Conservation (phyloP, 2,113 vertebrate species). For the Python bivittatus region DNA sequence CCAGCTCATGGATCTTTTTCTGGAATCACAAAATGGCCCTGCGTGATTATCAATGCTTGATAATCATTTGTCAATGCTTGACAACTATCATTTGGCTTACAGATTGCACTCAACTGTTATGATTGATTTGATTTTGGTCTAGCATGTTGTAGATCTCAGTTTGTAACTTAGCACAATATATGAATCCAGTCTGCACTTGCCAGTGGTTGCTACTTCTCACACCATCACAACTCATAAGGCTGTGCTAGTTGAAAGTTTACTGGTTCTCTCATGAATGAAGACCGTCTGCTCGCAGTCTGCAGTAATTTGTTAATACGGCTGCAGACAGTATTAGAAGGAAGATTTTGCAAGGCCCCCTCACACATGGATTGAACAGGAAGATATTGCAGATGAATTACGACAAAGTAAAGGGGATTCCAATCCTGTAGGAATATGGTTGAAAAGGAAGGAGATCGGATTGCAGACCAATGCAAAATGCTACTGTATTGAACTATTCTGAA, state of each 20-base stretch:
- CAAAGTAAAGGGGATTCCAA: background rate
- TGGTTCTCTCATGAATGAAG: background rate
- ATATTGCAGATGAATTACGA: too few species aligned
- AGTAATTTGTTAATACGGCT: background rate
- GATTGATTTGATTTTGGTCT: background rate
- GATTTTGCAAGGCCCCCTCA: background rate
- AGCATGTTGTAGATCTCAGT: background rate
- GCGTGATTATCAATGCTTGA: too few species aligned
- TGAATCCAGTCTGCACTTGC: background rate
- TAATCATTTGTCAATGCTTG: too few species aligned
- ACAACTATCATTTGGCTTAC: background rate
- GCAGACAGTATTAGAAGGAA: background rate
- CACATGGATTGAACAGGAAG: background rate
- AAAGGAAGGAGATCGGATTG: background rate
- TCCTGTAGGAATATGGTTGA: background rate
- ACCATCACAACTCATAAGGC: background rate
- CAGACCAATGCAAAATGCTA: background rate
- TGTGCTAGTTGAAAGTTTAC: background rate
- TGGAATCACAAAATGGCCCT: background rate
- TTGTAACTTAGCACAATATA: background rate
- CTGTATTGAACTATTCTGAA: background rate
- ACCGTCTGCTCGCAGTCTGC: background rate
- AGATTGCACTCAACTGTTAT: background rate
- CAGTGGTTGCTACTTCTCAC: background rate
- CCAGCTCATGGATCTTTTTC: background rate